A percentile compares a stretch with the other conserved stretches of the same genome.
Evolutionary conservation across 2,113 vertebrate genomes (phyloP).

Genomic region (Guaruba guarouba): DNA sequence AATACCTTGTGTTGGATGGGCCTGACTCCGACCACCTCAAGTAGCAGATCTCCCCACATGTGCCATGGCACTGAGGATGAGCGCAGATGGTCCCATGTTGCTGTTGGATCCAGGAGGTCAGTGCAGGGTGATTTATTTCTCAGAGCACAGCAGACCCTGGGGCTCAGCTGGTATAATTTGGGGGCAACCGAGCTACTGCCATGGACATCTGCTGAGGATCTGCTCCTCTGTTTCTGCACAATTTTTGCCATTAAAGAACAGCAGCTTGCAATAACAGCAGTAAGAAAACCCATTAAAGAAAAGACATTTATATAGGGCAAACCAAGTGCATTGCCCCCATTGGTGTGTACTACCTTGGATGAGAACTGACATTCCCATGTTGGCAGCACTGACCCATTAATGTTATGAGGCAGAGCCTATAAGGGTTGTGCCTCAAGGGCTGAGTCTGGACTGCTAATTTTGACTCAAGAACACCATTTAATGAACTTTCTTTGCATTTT

Average conservation of each 20-base stretch:
- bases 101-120: neutral
- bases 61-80: neutral
- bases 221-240: neutral
- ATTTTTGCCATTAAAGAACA: neutral
- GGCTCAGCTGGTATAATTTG: conserved; percentile 14
- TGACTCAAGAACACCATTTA: neutral
- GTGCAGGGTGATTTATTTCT: neutral
- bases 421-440: no score
- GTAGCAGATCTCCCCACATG: neutral
- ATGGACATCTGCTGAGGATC: conserved; percentile 10
- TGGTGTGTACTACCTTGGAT: accelerated
- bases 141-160: neutral
- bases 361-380: neutral
- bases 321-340: neutral
- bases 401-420: neutral
- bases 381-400: neutral
- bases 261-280: neutral
- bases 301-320: neutral
- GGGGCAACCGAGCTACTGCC: neutral
- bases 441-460: neutral
- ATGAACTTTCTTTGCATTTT: neutral
- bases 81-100: neutral
- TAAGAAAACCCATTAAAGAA: neutral
- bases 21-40: neutral
- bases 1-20: neutral